A percentile compares a stretch with the other conserved stretches of the same genome.
Conservation (phyloP, 2,797 vertebrate genomes). For the Danio aesculapii region DNA sequence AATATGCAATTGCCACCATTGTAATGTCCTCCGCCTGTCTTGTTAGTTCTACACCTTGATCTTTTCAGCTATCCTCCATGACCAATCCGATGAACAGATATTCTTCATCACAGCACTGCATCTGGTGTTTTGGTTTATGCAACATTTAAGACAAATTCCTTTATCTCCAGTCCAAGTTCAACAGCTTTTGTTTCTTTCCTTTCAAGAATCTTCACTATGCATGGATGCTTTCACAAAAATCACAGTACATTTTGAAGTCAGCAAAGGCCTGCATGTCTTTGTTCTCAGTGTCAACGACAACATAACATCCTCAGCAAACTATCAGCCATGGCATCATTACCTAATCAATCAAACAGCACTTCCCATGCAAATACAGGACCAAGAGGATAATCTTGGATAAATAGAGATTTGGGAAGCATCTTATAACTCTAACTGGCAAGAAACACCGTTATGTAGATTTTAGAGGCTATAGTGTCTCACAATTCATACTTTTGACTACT, state of each 20-base stretch:
- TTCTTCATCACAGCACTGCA: not conserved
- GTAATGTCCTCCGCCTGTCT: slow-evolving; percentile 26
- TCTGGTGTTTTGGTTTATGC: slow-evolving; percentile 34
- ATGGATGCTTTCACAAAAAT: not conserved
- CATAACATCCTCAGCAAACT: slow-evolving; percentile 18
- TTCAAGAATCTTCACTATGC: not conserved
- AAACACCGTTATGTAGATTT: slow-evolving; percentile 1
- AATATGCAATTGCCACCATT: slow-evolving; percentile 51
- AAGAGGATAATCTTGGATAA: slow-evolving; percentile 34
- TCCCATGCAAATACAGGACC: slow-evolving; percentile 13
- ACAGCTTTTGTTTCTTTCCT: not conserved
- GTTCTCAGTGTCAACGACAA: slow-evolving; percentile 4
- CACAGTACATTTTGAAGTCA: not conserved
- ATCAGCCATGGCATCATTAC: not conserved
- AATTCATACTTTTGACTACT: too few species aligned
- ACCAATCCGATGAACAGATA: slow-evolving; percentile 7
- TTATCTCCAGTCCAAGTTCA: not conserved
- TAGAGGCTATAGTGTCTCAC: too few species aligned
- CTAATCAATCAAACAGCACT: slow-evolving; percentile 21
- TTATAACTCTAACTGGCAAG: slow-evolving; percentile 29
- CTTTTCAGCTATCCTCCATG: slow-evolving; percentile 14
- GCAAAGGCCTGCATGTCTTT: not conserved
- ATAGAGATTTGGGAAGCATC: slow-evolving; percentile 11
- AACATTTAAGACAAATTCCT: slow-evolving; percentile 10
- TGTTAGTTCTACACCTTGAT: slow-evolving; percentile 12